Conservation (phyloP, 64 coral and sea anemone species). For the Montipora cactus region DNA sequence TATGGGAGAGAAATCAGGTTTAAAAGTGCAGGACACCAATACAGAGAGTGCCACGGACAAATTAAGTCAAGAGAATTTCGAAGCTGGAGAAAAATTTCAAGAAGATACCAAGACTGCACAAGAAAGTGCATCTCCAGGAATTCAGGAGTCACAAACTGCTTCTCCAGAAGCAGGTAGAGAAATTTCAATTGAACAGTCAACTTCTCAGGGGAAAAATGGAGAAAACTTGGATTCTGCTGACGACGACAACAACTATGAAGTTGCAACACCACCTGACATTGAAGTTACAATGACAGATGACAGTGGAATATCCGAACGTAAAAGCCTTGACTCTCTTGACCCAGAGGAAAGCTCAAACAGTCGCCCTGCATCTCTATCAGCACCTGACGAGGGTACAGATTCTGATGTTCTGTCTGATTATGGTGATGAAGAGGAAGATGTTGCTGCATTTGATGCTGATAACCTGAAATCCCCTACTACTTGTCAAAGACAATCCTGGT, state of each 20-base stretch:
- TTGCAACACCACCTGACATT: constrained; percentile 60
- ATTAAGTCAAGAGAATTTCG: not conserved
- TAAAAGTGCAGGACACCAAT: not conserved
- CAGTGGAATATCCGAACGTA: constrained; percentile 64
- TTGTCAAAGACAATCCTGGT: constrained; percentile 49
- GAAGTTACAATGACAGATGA: constrained; percentile 76
- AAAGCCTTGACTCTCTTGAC: constrained; percentile 76
- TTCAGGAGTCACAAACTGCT: not conserved
- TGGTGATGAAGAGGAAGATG: constrained; percentile 78
- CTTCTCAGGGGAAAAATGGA: not conserved
- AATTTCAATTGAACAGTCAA: not conserved
- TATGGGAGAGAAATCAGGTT: not conserved
- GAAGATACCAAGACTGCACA: not conserved
- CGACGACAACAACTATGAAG: not conserved
- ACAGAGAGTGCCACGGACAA: not conserved
- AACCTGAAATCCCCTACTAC: not conserved
- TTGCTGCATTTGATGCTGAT: constrained; percentile 41
- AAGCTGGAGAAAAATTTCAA: not conserved
- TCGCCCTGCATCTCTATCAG: constrained; percentile 23
- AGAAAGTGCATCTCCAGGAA: not conserved
- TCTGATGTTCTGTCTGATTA: constrained; percentile 78
- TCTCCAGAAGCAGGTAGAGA: not conserved
- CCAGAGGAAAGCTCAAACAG: not conserved
- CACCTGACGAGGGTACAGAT: constrained; percentile 80
- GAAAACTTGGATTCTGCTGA: not conserved